Evolutionary conservation across 2,797 vertebrate genomes (phyloP), one percentile per base, ranked within the genome.

Genomic region (Betta splendens): DNA sequence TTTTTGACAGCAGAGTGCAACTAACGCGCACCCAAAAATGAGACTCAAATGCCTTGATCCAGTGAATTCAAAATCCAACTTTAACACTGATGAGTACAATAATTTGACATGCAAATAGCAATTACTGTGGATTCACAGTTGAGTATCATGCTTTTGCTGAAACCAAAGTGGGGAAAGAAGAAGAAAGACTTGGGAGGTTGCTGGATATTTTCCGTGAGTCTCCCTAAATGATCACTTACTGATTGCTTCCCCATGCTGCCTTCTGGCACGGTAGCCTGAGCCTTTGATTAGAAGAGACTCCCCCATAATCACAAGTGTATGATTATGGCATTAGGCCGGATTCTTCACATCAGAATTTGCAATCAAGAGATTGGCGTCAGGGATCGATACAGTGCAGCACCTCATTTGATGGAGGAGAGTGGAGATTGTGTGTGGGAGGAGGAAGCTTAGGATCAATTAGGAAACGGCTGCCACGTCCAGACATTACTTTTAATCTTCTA

Each of bases 401-500:
- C 87, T 85, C 72, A 71, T 87, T 84, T 75, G 80, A 83, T 69
- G 71, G 70, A 52, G 54, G 66, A 55, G 48, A 54, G 62, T 57
- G 26, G 69, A 69, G 58, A 61, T 44, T 67, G 73, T 47, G 72
- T 79, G 79, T 48, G 52, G 64, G 69, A 62, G 48, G 74, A 46
- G 60, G 72, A 29, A 57, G 66, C 69, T 80, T 47, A 73, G 75
- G 89, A 89, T 92, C 89, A 92, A 92, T 92, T 92, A 91, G 78
- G 75, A 84, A 84, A 76, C 38, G 16, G 75, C 85, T 69, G 77
- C 86, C 67, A 76, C 77, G 16, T 88, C 78, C 82, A 91, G 83
- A 90, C 87, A 81, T 91, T 88, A 88, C 83, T 87, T 92, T 91
- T 91, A 92, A 93, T 92, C 90, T 90, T 86, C 91, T 92, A 93